phyloP scores from a whole-genome alignment of 1,140 invertebrate genomes.

The Drosophila busckii region DNA sequence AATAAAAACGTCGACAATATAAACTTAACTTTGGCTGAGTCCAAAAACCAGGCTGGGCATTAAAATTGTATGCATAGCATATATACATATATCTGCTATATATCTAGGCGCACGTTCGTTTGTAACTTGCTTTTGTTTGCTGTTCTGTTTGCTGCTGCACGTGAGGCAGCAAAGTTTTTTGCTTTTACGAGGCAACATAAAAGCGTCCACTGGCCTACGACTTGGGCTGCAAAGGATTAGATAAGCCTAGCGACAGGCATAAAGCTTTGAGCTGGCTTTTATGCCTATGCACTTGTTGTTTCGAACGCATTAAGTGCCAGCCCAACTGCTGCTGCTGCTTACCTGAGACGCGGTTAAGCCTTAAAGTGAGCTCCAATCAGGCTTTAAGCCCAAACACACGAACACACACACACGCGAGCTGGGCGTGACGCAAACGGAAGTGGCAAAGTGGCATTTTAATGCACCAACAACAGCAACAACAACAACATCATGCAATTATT shows the following conservation, averaged over 20 bases:
- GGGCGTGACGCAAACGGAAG: constrained; percentile 50
- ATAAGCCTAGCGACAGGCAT: constrained; percentile 35
- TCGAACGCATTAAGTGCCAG: constrained; percentile 11
- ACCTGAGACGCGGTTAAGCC: constrained; percentile 21
- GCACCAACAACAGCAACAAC: constrained; percentile 35
- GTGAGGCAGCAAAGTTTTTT: constrained; percentile 62
- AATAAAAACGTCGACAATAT: constrained; percentile 77
- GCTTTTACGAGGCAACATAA: constrained; percentile 65
- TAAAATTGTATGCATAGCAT: constrained; percentile 41
- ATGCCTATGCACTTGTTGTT: constrained; percentile 69
- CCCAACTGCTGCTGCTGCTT: neutral
- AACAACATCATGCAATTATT: constrained; percentile 51
- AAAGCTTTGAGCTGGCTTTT: constrained; percentile 42
- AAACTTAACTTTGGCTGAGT: constrained; percentile 66
- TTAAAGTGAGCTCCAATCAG: constrained; percentile 37
- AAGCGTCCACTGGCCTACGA: constrained; percentile 43
- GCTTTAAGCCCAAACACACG: constrained; percentile 38
- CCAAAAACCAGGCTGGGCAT: constrained; percentile 19
- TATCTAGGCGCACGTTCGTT: constrained; percentile 61
- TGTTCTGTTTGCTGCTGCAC: constrained; percentile 38
- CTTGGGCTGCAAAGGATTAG: constrained; percentile 62
- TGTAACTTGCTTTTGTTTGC: neutral
- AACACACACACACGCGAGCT: constrained; percentile 40
- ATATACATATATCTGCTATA: too few species aligned
- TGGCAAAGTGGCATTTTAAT: constrained; percentile 75